Evolutionary conservation across 1,140 invertebrate genomes (phyloP), one percentile per base, ranked within the genome.

Genomic region (Bombus turneri): DNA sequence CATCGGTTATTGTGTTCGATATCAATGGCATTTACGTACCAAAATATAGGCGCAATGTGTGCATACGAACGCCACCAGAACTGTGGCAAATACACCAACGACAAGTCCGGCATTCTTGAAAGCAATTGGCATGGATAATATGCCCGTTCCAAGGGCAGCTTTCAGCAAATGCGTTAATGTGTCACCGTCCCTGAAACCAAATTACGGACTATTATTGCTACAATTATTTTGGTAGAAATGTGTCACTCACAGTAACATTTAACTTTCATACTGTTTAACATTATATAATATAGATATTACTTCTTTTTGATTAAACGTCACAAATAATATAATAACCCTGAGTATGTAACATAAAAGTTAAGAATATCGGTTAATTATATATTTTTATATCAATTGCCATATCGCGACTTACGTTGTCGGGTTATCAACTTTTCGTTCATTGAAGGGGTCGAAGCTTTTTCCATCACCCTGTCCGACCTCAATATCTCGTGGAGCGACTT

Each of bases 111-210:
- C 96, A 92, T 96, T 96, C 92, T 96, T 97, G 90, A 99, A 98
- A 28, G 98, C 98, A 64, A 96, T 95, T 0, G 98, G 98, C 98
- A 99, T 98, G 25, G 98, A 98, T 83, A 99, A 95, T 88, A 99
- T 98, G 68, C 98, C 98, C 9, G 98, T 98, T 18, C 98, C 98
- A 71, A 99, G 96, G 25, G 98, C 98, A 18, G 97, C 98, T 95
- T 98, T 98, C 85, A 98, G 94, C 86, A 98, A 95, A 96, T 98
- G 98, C 71, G 97, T 98, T 72, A 98, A 95, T 0, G 98, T 98
- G 92, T 98, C 97, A 92, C 96, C 97, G 94, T 98, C 97, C 59
- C 97, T 98, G 94, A 37, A 93, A 85, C n/a, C 69, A 59, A 94
- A 85, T 75, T 22, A 74, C 18, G 4, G 18, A 25, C 12, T 47